Evolutionary conservation across 2,113 vertebrate genomes (phyloP), one percentile per base, ranked within the genome.

Genomic region (Rhea pennata): DNA sequence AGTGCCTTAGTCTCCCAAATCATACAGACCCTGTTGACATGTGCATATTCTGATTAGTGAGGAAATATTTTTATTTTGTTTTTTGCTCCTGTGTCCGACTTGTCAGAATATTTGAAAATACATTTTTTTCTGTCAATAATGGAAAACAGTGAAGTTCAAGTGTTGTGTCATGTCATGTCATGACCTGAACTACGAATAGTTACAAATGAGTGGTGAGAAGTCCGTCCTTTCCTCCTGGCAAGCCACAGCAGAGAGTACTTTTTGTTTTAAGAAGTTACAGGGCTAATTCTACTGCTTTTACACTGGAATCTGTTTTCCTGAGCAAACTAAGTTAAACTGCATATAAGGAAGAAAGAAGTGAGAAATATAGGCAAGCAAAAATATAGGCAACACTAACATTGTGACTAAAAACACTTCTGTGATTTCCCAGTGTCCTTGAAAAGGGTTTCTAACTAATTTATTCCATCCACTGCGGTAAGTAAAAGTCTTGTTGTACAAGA

Each of bases 351-450:
- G 39, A 90, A 90, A 39, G 42, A 84, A 54, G 29, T 6, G 24
- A 77, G 33, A 33, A 79, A 72, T 59, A 26, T 16, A 76, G 66
- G 39, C 36, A 66, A 65, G 42, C 56, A 90, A 75, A 91, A 94
- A 86, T 72, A 71, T 0, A 81, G 59, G 40, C 31, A 80, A 83
- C 42, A 53, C 40, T 71, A 64, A 62, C 54, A 61, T 12, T 11
- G 44, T 53, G 31, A 71, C 74, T 66, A 71, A 87, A 95, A 91
- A 10, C n/a, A 64, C 26, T 77, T 88, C 33, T 39, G 64, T 90
- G 85, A 66, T 80, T 93, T 91, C 64, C 67, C 59, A 84, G 6
- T 64, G 75, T 14, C 82, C 93, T 96, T 92, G 85, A 75, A 93
- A 92, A 88, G 42, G 20, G 31, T 75, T 92, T 86, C 42, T 81